Base-by-base conservation (phyloP, 2,888 invertebrate genomes). In the Hecatera dysodea region DNA sequence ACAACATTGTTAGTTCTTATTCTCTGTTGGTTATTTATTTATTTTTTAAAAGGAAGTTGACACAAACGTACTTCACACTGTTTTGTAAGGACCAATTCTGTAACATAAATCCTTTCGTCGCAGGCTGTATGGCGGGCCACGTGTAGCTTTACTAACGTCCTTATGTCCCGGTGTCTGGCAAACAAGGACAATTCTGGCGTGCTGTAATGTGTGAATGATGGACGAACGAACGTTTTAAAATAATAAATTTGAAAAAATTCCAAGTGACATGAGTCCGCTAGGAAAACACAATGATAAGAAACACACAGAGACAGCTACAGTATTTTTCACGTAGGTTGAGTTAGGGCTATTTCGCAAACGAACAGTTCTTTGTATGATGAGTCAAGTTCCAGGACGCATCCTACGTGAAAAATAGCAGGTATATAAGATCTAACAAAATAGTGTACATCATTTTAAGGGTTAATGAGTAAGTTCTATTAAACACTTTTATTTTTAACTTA, bases 31-130 rank as follows among this genome's bases (percentile, higher is more conserved):
- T 72, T 71, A 74, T 44, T 73, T 3, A 5, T 75, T 57, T 57
- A 68, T 17, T 44, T 76, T 76, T 42, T n/a, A n/a, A 59, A 46
- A 73, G 36, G 69, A 57, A 68, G 22, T 73, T 70, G 70, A 70
- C 44, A 72, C 70, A 77, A 77, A 73, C 73, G 71, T 73, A 73
- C 73, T 73, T 73, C 70, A 77, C 52, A 53, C 52, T 69, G 73
- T 50, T 72, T 76, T 56, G 76, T 24, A 56, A 72, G 56, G 56
- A 50, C 76, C 55, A 67, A 72, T 29, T 33, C 72, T 75, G 75
- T 72, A 56, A 67, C 72, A 75, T 53, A 65, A 75, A 65, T 72
- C 75, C 71, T 64, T 75, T 50, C 42, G 76, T 72, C 33, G 72
- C 56, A 15, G 64, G 76, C 48, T 33, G 56, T 76, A 33, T 50